Conservation (phyloP, 2,888 invertebrate species). For the Amphiduros pacificus region DNA sequence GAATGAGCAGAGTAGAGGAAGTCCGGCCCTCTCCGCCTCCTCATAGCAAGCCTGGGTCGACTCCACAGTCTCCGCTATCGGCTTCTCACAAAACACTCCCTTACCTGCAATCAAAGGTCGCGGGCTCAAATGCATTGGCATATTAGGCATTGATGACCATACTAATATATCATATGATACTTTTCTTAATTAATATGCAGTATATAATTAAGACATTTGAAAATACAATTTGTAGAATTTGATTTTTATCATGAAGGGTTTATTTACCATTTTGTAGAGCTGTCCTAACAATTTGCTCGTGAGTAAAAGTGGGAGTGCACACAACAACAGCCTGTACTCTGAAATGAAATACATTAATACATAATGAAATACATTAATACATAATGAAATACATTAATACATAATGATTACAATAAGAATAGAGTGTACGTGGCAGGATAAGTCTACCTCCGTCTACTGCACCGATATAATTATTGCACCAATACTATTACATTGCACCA, state of each 20-base stretch:
- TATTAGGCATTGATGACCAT: no score
- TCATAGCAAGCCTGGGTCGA: constrained; percentile 67
- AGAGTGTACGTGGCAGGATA: background rate
- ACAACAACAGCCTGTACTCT: constrained; percentile 31
- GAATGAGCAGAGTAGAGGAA: constrained; percentile 69
- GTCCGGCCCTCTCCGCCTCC: constrained; percentile 64
- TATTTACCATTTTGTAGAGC: constrained; percentile 28
- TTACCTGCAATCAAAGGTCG: constrained; percentile 59
- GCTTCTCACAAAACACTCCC: constrained; percentile 73
- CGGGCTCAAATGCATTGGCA: no score
- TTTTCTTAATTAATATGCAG: no score
- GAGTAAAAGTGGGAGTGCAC: constrained; percentile 30
- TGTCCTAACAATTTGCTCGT: constrained; percentile 24
- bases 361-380: background rate
- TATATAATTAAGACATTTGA: no score
- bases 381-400: background rate
- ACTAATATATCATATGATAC: no score
- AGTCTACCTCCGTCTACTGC: background rate
- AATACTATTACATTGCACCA: no score
- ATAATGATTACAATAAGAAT: background rate
- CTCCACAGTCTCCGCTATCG: constrained; percentile 66
- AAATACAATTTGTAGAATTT: no score
- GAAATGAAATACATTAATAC: background rate
- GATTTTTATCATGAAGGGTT: no score
- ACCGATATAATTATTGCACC: background rate